A percentile compares a stretch with the other conserved stretches of the same genome.
Evolutionary conservation across 2,888 invertebrate genomes (phyloP).

Genomic region (Cephus nigrinus): DNA sequence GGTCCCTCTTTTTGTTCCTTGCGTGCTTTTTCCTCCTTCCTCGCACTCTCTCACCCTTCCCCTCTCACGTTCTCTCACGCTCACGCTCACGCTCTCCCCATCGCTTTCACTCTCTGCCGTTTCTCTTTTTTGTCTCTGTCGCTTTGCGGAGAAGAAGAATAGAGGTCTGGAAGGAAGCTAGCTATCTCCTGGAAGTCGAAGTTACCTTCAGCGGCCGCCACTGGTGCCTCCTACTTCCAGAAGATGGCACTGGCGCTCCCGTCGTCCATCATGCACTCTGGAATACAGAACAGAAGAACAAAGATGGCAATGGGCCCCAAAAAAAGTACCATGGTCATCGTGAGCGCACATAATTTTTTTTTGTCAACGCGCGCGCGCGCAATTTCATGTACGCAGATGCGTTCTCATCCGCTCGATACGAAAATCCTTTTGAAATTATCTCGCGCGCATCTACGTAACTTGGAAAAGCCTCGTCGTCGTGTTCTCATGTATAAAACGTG

Average conservation of each 20-base stretch:
- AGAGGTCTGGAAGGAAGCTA: slow-evolving; percentile 68
- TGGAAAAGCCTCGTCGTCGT: slow-evolving; percentile 26
- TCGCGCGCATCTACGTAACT: background rate
- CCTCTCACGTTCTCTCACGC: background rate
- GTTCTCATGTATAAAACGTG: slow-evolving; percentile 10
- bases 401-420: background rate
- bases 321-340: slow-evolving; percentile 28
- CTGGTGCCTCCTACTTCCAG: slow-evolving; percentile 73
- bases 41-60: background rate
- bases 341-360: background rate
- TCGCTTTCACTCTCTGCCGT: background rate
- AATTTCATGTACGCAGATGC: background rate
- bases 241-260: slow-evolving; percentile 71
- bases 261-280: slow-evolving; percentile 71
- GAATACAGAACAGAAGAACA: slow-evolving; percentile 72
- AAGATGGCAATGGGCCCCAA: slow-evolving; percentile 67
- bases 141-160: slow-evolving; percentile 54
- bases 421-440: background rate
- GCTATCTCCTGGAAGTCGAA: slow-evolving; percentile 72
- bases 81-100: background rate
- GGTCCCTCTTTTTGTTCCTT: slow-evolving; percentile 25
- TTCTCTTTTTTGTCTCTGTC: slow-evolving; percentile 20
- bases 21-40: slow-evolving; percentile 10
- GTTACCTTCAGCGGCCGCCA: slow-evolving; percentile 69
- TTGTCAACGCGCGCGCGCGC: background rate